Base-by-base conservation (phyloP, 2,888 invertebrate genomes). In the Phanerotoma sp. region DNA sequence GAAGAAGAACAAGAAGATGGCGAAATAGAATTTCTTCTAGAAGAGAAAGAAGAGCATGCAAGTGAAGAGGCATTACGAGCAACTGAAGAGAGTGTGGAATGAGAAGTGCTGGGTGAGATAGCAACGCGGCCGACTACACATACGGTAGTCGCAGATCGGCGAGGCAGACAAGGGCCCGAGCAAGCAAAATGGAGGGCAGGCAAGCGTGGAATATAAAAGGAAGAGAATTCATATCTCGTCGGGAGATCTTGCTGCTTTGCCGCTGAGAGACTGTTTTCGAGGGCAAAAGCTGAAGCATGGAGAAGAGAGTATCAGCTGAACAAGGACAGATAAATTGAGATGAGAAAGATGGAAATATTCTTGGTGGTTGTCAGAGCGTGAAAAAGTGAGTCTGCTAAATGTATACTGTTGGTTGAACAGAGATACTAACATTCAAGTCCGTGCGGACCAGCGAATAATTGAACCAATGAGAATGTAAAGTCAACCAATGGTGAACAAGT, bases 171-270 rank as follows among this genome's bases (percentile, higher is more conserved):
- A 75, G 74, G 68, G 69, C 67, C 69, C 69, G 67, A 70, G 71
- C 72, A 69, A 73, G 74, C 74, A 71, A 74, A 74, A 74, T 74
- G 74, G 74, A 74, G 73, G 72, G 67, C 74, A 73, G 74, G 73
- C 74, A 70, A 76, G 73, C 75, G 74, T 74, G 74, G 74, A 76
- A 75, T 76, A 76, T 74, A 75, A 73, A 76, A 75, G 74, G 69
- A 72, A 71, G 69, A 69, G 72, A 73, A 76, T 75, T 74, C 73
- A 72, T 76, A 76, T 76, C 74, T 76, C 71, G 74, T 71, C 69
- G 70, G 68, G 72, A 70, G 73, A 76, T 76, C 76, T 75, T 66
- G 72, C 73, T 71, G 72, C 68, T 68, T 73, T 70, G 67, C 70
- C 68, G 75, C 70, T 72, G 73, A 74, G 73, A 73, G 74, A 73